Evolutionary conservation across 2,113 vertebrate genomes (phyloP).

Genomic region (Crotalus helleri): DNA sequence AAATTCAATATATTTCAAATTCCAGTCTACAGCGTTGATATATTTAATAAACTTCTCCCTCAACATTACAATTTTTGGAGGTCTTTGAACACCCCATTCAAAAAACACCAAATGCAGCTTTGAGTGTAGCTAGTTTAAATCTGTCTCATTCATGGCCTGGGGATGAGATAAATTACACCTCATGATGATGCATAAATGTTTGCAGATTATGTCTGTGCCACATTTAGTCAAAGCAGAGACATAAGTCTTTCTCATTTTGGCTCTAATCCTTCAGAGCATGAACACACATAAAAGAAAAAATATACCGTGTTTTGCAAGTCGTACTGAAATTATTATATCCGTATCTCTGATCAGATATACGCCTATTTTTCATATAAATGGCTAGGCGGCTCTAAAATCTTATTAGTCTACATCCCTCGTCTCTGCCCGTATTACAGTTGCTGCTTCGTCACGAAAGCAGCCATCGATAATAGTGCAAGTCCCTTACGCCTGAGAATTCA

Average conservation of each 20-base stretch:
- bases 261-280: not conserved
- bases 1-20: not conserved
- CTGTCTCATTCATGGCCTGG: not conserved
- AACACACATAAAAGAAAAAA: not conserved
- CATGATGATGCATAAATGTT: not conserved
- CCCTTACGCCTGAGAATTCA: not conserved
- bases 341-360: not conserved
- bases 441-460: conserved; percentile 3
- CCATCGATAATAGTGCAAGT: not conserved
- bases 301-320: not conserved
- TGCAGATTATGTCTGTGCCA: not conserved
- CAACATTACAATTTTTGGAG: not conserved
- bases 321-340: not conserved
- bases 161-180: not conserved
- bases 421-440: not conserved
- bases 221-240: not conserved
- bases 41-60: not conserved
- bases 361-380: not conserved
- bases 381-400: not conserved
- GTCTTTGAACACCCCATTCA: not conserved
- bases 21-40: not conserved
- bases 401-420: conserved; percentile 8
- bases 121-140: not conserved
- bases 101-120: not conserved
- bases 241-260: not conserved